Percentiles rank a stretch among this genome's conserved stretches.
Evolutionary conservation across 2,797 vertebrate genomes (phyloP).

Genomic region (Lepus townsendii): DNA sequence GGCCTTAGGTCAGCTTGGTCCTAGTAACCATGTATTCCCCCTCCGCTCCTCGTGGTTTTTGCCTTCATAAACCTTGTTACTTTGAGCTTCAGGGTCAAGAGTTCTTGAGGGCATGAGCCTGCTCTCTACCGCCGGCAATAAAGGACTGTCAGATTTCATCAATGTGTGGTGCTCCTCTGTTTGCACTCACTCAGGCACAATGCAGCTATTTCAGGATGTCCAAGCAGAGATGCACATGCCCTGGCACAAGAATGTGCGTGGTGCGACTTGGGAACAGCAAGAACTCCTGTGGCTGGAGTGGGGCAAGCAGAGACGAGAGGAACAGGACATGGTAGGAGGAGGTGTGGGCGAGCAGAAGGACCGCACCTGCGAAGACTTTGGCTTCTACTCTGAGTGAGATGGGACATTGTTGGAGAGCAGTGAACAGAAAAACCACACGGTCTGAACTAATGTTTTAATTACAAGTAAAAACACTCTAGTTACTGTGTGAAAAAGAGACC

Average conservation of each 20-base stretch:
- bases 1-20: too few species aligned
- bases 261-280: neutral
- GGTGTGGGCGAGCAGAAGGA: neutral
- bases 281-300: neutral
- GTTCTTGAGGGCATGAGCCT: too few species aligned
- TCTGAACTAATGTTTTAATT: conserved; percentile 1
- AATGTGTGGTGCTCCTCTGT: too few species aligned
- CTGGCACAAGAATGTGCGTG: neutral
- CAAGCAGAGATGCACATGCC: neutral
- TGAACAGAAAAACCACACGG: neutral
- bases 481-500: neutral
- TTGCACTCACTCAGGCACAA: too few species aligned
- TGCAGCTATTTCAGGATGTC: neutral
- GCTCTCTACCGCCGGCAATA: too few species aligned
- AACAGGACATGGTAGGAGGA: neutral
- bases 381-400: conserved; percentile 1
- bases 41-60: too few species aligned
- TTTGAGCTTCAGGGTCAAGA: too few species aligned
- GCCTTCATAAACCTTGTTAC: too few species aligned
- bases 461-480: neutral
- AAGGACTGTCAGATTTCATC: too few species aligned
- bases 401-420: neutral
- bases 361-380: neutral
- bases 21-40: too few species aligned
- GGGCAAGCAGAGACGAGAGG: neutral